These are phyloP conservation scores for Acanthurus tractus DNA, from an alignment of 2,797 vertebrate species.

Conservation along the genomic window DNA sequence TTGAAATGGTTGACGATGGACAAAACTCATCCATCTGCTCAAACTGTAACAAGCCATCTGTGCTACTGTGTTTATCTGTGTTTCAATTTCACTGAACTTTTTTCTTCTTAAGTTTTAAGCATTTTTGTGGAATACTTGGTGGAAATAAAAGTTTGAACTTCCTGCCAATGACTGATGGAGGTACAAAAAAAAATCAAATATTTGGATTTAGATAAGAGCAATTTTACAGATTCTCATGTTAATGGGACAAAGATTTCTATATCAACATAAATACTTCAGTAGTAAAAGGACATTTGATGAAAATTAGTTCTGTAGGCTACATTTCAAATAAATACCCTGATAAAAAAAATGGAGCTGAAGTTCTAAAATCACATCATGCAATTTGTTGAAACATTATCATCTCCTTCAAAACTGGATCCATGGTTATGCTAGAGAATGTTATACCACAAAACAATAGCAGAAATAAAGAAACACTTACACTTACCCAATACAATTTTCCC, in stretches of 20 bases:
- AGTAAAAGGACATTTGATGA: not conserved
- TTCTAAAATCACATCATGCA: not conserved
- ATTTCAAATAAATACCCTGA: not conserved
- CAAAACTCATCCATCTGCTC: slow-evolving; percentile 39
- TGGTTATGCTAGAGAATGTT: too few relatives aligned
- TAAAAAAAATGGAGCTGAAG: not conserved
- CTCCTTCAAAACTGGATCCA: not conserved
- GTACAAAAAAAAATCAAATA: not conserved
- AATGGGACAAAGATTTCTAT: not conserved
- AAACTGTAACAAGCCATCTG: slow-evolving; percentile 32
- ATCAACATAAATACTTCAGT: not conserved
- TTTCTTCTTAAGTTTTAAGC: not conserved
- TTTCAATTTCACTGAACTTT: slow-evolving; percentile 7
- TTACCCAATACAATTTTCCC: not conserved
- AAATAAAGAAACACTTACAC: slow-evolving; percentile 6
- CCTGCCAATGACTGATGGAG: not conserved
- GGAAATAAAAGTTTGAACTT: not conserved
- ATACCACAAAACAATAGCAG: not conserved
- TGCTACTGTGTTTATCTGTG: slow-evolving; percentile 22
- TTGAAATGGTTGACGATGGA: not conserved
- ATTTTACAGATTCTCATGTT: not conserved
- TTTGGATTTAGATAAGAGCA: not conserved
- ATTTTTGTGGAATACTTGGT: not conserved
- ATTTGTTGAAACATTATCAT: not conserved
- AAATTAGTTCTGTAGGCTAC: not conserved